Percentiles rank a stretch among this genome's conserved stretches.
Evolutionary conservation across 2,797 vertebrate species (phyloP).

Genomic region (Denticeps clupeoides): DNA sequence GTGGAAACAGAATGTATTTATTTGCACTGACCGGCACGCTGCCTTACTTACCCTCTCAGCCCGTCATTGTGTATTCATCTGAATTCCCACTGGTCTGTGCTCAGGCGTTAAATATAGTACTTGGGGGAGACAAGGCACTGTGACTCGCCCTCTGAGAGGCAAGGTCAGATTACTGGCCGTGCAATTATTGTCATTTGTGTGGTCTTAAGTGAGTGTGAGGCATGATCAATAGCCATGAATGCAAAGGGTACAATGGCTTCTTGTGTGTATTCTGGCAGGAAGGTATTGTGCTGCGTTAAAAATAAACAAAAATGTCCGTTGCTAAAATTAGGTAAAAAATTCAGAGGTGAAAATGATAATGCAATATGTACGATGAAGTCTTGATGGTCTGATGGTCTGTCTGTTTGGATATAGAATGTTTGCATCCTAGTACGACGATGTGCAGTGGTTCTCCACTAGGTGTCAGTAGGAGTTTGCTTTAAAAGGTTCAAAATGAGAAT

Average conservation of each 20-base stretch:
- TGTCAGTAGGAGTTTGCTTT: too few relatives aligned
- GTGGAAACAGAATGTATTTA: slow-evolving; percentile 1
- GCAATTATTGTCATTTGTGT: neutral
- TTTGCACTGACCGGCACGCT: too few relatives aligned
- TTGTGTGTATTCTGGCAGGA: neutral
- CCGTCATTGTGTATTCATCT: slow-evolving; percentile 26
- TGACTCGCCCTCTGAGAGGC: slow-evolving; percentile 41
- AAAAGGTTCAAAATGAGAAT: too few relatives aligned
- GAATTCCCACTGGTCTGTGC: slow-evolving; percentile 49
- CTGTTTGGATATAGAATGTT: too few relatives aligned
- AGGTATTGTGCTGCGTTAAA: too few relatives aligned
- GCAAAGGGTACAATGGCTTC: neutral
- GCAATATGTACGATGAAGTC: too few relatives aligned
- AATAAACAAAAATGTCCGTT: too few relatives aligned
- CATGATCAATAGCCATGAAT: slow-evolving; percentile 1
- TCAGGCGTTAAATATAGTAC: slow-evolving; percentile 57
- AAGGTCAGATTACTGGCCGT: slow-evolving; percentile 50
- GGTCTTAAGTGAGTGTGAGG: neutral
- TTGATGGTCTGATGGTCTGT: too few relatives aligned
- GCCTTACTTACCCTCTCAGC: slow-evolving; percentile 49
- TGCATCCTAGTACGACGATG: neutral
- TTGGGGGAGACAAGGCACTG: slow-evolving; percentile 38
- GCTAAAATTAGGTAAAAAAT: neutral
- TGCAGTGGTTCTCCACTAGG: too few relatives aligned
- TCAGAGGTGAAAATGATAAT: neutral